phyloP scores from a whole-genome alignment of 2,113 vertebrate genomes.

The Thunnus maccoyii region DNA sequence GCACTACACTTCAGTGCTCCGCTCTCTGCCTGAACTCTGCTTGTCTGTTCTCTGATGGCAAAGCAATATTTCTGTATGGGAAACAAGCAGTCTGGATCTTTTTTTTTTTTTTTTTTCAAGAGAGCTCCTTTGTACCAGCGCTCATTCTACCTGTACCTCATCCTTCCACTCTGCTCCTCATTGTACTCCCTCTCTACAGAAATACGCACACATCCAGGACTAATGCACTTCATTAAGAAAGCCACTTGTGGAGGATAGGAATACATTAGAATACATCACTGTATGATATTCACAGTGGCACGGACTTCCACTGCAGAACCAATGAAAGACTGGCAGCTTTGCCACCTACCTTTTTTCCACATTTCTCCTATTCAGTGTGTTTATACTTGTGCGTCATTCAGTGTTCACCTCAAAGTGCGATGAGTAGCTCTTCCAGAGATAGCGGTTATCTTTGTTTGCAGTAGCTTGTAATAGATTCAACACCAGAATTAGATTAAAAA shows the following conservation, averaged over 20 bases:
- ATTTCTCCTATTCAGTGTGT: constrained; percentile 29
- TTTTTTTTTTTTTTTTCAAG: constrained; percentile 27
- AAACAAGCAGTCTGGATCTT: constrained; percentile 40
- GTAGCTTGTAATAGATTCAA: constrained; percentile 42
- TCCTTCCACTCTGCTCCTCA: constrained; percentile 14
- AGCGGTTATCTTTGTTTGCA: constrained; percentile 41
- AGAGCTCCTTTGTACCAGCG: constrained; percentile 20
- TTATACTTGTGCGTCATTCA: constrained; percentile 42
- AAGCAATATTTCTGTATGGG: constrained; percentile 49
- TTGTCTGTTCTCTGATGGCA: constrained; percentile 42
- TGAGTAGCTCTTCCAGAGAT: constrained; percentile 33
- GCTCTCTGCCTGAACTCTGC: constrained; percentile 48
- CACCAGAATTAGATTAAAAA: constrained; percentile 10
- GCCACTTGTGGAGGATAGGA: constrained; percentile 46
- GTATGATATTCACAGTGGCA: not conserved
- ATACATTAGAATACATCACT: constrained; percentile 38
- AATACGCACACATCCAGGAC: constrained; percentile 26
- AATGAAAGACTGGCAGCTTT: constrained; percentile 29
- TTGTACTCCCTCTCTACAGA: constrained; percentile 26
- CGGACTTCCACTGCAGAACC: constrained; percentile 1
- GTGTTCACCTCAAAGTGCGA: constrained; percentile 27
- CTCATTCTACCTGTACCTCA: constrained; percentile 30
- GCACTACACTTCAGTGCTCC: constrained; percentile 31
- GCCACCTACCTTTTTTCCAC: not conserved
- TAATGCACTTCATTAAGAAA: constrained; percentile 65